These are phyloP conservation scores for Microtus richardsoni DNA, from an alignment of 2,113 vertebrate genomes.

Conservation along the genomic window DNA sequence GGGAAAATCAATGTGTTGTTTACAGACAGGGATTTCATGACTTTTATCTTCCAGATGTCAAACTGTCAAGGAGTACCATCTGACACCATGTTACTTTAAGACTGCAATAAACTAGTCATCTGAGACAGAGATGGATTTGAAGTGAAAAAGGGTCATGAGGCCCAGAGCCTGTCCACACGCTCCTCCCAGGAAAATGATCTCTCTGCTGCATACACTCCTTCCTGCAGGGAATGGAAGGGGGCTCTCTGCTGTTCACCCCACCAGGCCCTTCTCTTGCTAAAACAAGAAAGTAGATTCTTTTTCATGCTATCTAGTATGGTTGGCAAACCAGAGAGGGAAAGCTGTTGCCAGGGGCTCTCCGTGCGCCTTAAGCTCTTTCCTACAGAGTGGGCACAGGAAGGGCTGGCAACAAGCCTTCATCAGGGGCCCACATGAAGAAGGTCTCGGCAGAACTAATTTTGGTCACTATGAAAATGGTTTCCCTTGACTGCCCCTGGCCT, in stretches of 20 bases:
- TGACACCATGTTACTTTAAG: conserved; percentile 27
- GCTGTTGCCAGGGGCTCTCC: background rate
- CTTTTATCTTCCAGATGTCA: conserved; percentile 29
- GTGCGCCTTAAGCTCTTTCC: background rate
- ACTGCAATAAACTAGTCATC: conserved; percentile 19
- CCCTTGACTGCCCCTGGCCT: background rate
- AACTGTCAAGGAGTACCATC: background rate
- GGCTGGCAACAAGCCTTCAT: background rate
- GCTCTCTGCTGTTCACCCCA: accelerated
- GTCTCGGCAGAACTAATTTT: no score
- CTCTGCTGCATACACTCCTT: background rate
- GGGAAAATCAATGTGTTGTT: background rate
- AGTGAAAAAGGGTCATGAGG: background rate
- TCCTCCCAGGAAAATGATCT: accelerated
- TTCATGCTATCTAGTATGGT: background rate
- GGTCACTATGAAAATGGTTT: background rate
- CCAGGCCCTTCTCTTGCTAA: accelerated
- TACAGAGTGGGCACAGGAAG: accelerated
- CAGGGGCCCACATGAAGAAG: accelerated
- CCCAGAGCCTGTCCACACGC: accelerated
- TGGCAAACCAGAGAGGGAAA: background rate
- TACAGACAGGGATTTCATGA: background rate
- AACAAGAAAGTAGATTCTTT: background rate
- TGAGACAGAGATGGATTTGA: background rate
- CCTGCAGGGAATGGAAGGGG: accelerated